Percentiles rank a stretch among this genome's conserved stretches.
Evolutionary conservation across 1,140 invertebrate genomes (phyloP).

Genomic region (Antheraea mylitta): DNA sequence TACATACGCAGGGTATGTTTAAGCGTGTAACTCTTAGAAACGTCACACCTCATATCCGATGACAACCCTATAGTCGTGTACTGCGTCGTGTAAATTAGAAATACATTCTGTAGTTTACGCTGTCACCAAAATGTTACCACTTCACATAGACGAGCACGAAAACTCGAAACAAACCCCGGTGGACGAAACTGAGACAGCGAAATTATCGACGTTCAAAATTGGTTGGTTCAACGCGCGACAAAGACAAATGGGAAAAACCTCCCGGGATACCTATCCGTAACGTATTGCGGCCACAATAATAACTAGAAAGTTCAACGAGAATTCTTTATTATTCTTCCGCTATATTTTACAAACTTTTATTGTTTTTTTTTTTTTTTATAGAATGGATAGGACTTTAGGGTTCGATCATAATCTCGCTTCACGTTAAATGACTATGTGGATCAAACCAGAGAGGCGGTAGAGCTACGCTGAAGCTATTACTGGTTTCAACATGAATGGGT

Average conservation of each 20-base stretch:
- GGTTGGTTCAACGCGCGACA: constrained; percentile 15
- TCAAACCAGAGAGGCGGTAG: too few species aligned
- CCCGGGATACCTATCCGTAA: constrained; percentile 8
- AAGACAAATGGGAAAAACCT: constrained; percentile 16
- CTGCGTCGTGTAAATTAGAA: background rate
- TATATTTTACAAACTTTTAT: background rate
- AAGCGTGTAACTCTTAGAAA: too few species aligned
- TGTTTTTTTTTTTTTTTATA: too few species aligned
- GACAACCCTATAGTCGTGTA: too few species aligned
- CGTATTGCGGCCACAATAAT: constrained; percentile 13
- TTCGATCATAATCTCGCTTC: too few species aligned
- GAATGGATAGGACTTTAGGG: too few species aligned
- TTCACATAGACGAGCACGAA: background rate
- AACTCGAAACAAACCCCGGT: background rate
- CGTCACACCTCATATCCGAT: too few species aligned
- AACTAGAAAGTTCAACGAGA: background rate
- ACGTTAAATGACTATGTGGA: too few species aligned
- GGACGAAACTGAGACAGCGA: constrained; percentile 3
- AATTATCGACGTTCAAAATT: constrained; percentile 25
- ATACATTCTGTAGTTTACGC: background rate
- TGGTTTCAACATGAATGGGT: too few species aligned
- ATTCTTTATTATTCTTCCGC: background rate
- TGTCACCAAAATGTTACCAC: background rate
- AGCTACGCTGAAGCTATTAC: too few species aligned
- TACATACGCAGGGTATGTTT: too few species aligned